Base-by-base conservation (phyloP, 1,140 invertebrate genomes). In the Diachasma alloeum region DNA sequence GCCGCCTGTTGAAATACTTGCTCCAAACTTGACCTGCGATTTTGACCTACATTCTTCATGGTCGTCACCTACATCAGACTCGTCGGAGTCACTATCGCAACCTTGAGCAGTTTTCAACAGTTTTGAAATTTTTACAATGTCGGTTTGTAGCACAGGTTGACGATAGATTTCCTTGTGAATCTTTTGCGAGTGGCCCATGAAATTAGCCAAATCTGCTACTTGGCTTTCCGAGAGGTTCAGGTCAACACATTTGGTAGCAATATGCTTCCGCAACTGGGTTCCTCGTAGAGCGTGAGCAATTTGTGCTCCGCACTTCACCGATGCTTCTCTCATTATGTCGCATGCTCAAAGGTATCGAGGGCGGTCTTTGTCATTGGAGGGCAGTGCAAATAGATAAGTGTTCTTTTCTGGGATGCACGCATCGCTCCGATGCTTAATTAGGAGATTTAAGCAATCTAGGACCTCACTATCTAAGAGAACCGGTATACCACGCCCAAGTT, bases 121-220 rank as follows among this genome's bases (percentile, higher is more conserved):
- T 22, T 59, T 24, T 13, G 53, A 59, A 4, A 59, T 59, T 22
- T 59, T 59, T 4, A 59, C 53, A 22, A 59, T 59, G 53, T 59
- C 53, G 4, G 22, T 26, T 19, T 10, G 4, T 11, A 17, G 3
- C 53, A 59, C 53, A 6, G 17, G 53, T 59, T 59, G 53, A 11
- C 53, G 53, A 59, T 59, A 59, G 9, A 59, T 26, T 13, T 59
- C 4, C 17, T 59, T 26, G 11, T 59, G 53, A 0, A 78, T 78
- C 46, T 78, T 72, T 39, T 75, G 69, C 6, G 44, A 63, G 42
- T 78, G 73, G 11, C 77, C 77, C 73, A 78, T 75, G 31, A 75
- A 78, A 26, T 75, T 4, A 31, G 77, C 73, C 22, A 78, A 26
- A 8, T 75, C 77, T 17, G 67, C 31, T 10, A 79, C 73, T 24